Percentiles rank a stretch among this genome's conserved stretches.
phyloP scores from a whole-genome alignment of 2,113 vertebrate species.

The Struthidea cinerea region DNA sequence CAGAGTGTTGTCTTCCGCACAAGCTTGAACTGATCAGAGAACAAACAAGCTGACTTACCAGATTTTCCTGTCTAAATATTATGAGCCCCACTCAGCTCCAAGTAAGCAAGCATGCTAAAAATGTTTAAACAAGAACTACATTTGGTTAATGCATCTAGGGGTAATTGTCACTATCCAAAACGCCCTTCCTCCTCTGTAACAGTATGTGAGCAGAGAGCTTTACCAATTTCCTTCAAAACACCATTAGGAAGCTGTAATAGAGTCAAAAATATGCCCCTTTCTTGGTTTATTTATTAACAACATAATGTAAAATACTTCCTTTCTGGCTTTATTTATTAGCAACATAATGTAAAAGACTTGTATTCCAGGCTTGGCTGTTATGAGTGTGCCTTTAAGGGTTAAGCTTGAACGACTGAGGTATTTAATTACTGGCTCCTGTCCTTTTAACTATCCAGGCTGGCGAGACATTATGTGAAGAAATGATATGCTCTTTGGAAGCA shows the following conservation, averaged over 20 bases:
- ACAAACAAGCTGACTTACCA: conserved; percentile 58
- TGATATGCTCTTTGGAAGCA: background rate
- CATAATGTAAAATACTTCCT: background rate
- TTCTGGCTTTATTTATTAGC: background rate
- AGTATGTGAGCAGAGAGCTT: background rate
- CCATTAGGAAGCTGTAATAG: background rate
- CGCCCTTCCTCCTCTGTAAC: background rate
- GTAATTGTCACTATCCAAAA: background rate
- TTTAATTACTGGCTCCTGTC: background rate
- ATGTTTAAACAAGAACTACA: conserved; percentile 13
- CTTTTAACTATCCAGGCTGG: background rate
- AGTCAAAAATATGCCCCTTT: background rate
- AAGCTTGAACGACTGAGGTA: background rate
- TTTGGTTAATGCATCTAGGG: conserved; percentile 11
- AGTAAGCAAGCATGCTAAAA: conserved; percentile 35
- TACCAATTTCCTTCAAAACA: background rate
- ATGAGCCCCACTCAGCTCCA: conserved; percentile 17
- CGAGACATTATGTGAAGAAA: background rate
- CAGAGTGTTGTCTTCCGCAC: conserved; percentile 46
- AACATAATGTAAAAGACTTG: background rate
- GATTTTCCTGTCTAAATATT: conserved; percentile 62
- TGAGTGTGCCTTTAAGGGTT: background rate
- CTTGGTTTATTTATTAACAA: background rate
- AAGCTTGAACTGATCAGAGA: conserved; percentile 36
- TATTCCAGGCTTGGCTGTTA: background rate